Percentiles rank a stretch among this genome's conserved stretches.
Evolutionary conservation across 2,888 invertebrate species (phyloP).

Genomic region (Dugesia japonica): DNA sequence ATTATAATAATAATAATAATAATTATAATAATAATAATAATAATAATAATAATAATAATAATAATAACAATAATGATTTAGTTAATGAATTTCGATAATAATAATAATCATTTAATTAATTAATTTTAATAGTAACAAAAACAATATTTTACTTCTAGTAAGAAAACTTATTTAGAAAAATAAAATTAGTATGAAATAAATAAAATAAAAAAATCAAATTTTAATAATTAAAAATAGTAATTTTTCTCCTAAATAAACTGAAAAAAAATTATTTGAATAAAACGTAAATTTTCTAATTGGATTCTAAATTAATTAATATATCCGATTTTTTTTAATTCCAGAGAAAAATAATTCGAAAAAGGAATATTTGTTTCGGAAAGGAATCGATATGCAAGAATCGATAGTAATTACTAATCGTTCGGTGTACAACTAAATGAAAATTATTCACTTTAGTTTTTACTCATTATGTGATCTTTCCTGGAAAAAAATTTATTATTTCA

Average conservation of each 20-base stretch:
- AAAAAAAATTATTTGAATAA: background rate
- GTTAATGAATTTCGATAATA: too few relatives aligned
- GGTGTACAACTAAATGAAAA: background rate
- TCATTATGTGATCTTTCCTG: conserved; percentile 16
- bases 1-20: too few relatives aligned
- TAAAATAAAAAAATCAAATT: too few relatives aligned
- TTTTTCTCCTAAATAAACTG: background rate
- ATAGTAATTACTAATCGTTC: conserved; percentile 8
- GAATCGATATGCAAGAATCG: conserved; percentile 11
- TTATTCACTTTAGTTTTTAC: background rate
- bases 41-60: too few relatives aligned
- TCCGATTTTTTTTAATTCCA: background rate
- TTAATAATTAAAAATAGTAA: background rate
- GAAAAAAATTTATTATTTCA: background rate
- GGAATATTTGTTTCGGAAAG: conserved; percentile 3
- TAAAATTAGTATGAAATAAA: too few relatives aligned
- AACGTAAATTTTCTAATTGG: background rate
- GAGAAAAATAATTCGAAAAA: conserved; percentile 15
- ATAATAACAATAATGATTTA: too few relatives aligned
- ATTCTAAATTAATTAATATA: too few relatives aligned
- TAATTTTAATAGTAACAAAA: too few relatives aligned
- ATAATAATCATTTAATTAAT: too few relatives aligned
- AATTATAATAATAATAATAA: too few relatives aligned
- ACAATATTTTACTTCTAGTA: too few relatives aligned
- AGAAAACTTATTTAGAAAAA: too few relatives aligned